Conservation (phyloP, 1,140 invertebrate genomes). For the Brachionus rubens region DNA sequence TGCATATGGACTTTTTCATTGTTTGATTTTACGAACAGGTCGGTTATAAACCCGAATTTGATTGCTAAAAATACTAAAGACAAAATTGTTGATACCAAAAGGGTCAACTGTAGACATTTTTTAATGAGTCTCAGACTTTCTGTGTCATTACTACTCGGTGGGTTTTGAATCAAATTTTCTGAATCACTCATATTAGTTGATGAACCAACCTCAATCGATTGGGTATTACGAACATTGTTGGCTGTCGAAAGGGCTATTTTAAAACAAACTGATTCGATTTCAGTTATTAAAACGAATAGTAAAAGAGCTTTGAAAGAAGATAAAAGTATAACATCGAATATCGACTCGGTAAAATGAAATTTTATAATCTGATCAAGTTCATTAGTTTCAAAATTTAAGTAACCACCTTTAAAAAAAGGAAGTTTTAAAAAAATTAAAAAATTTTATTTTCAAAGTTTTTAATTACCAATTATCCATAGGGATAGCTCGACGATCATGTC, state of each 20-base stretch:
- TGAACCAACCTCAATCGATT: neutral
- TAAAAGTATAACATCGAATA: constrained; percentile 37
- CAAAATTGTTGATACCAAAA: neutral
- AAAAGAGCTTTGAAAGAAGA: constrained; percentile 41
- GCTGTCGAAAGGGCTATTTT: neutral
- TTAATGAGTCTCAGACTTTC: neutral
- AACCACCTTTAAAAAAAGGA: neutral
- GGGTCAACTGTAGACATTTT: neutral
- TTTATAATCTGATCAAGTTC: constrained; percentile 39
- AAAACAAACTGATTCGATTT: constrained; percentile 16
- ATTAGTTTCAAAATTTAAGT: constrained; percentile 6
- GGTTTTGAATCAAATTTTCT: neutral
- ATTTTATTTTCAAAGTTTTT: neutral
- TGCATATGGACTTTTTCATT: neutral
- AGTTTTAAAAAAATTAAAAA: neutral
- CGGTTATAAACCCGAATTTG: constrained; percentile 4
- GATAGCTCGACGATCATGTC: neutral
- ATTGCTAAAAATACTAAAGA: neutral
- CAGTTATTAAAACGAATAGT: constrained; percentile 17
- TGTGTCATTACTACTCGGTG: no score
- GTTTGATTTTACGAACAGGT: neutral
- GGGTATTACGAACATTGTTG: neutral
- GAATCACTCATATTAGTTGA: constrained; percentile 6
- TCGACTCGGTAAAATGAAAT: constrained; percentile 17
- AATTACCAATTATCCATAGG: constrained; percentile 44